Percentiles rank a stretch among this genome's conserved stretches.
Evolutionary conservation across 2,113 vertebrate genomes (phyloP).

Genomic region (Rostratula benghalensis): DNA sequence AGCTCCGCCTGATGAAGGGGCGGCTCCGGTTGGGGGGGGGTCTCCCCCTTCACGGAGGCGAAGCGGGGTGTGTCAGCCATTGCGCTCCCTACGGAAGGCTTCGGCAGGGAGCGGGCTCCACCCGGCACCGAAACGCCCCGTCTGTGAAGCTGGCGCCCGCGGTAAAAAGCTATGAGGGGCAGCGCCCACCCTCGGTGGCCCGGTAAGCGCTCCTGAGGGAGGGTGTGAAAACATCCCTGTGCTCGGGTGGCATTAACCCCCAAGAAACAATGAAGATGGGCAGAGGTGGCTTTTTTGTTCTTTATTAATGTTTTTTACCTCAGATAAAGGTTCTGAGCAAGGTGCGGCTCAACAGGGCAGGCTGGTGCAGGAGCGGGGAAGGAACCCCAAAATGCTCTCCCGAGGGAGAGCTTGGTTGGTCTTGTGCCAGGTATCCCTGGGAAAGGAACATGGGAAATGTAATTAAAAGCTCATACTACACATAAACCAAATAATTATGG

Average conservation of each 20-base stretch:
- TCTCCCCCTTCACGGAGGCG: background rate
- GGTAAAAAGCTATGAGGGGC: background rate
- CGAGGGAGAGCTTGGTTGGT: background rate
- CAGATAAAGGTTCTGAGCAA: background rate
- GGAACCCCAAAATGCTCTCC: background rate
- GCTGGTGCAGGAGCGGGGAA: background rate
- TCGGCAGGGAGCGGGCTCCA: background rate
- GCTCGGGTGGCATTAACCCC: background rate
- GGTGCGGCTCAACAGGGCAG: background rate
- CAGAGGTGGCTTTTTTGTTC: no score
- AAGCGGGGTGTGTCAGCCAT: background rate
- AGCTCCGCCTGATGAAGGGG: no score
- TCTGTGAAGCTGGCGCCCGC: fast-evolving
- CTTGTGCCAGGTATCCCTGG: background rate
- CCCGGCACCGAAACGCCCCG: background rate
- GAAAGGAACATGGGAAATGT: background rate
- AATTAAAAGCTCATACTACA: background rate
- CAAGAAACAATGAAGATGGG: background rate
- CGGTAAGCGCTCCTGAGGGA: background rate
- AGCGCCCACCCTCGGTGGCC: background rate
- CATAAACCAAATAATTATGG: background rate
- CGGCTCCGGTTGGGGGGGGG: background rate
- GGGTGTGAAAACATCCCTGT: background rate
- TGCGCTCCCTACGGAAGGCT: background rate
- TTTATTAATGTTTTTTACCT: background rate